Percentiles rank a stretch among this genome's conserved stretches.
Conservation (phyloP, 2,888 invertebrate species). For the Corythucha ciliata region DNA sequence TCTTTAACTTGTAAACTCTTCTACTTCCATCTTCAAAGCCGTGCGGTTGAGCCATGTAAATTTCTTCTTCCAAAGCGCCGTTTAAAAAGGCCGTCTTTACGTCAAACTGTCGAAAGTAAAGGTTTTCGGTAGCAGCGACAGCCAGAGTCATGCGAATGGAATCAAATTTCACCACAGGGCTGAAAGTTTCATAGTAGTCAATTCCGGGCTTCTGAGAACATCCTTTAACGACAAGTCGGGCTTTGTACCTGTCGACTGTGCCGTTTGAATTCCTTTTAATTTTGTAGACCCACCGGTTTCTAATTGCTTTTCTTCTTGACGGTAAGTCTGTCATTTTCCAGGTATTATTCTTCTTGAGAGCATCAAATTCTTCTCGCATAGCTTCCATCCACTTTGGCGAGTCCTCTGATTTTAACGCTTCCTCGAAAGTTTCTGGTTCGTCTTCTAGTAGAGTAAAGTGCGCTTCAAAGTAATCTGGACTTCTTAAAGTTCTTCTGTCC, state of each 20-base stretch:
- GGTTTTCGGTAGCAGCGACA: conserved; percentile 31
- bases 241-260: background rate
- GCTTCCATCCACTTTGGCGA: too few species aligned
- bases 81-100: conserved; percentile 28
- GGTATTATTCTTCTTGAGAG: too few species aligned
- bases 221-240: background rate
- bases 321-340: too few species aligned
- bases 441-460: too few species aligned
- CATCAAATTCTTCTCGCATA: too few species aligned
- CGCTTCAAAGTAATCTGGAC: too few species aligned
- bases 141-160: conserved; percentile 33
- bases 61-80: conserved; percentile 35
- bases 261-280: background rate
- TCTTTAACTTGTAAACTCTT: conserved; percentile 37
- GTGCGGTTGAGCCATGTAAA: conserved; percentile 39
- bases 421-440: too few species aligned
- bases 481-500: too few species aligned
- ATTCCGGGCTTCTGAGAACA: background rate
- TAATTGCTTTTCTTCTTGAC: too few species aligned
- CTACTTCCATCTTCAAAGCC: conserved; percentile 36
- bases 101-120: conserved; percentile 36
- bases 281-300: background rate
- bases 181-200: conserved; percentile 1
- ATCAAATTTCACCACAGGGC: conserved; percentile 32
- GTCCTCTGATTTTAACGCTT: too few species aligned